Percentiles rank a stretch among this genome's conserved stretches.
Evolutionary conservation across 2,888 invertebrate genomes (phyloP).

Genomic region (Ochropleura plecta): DNA sequence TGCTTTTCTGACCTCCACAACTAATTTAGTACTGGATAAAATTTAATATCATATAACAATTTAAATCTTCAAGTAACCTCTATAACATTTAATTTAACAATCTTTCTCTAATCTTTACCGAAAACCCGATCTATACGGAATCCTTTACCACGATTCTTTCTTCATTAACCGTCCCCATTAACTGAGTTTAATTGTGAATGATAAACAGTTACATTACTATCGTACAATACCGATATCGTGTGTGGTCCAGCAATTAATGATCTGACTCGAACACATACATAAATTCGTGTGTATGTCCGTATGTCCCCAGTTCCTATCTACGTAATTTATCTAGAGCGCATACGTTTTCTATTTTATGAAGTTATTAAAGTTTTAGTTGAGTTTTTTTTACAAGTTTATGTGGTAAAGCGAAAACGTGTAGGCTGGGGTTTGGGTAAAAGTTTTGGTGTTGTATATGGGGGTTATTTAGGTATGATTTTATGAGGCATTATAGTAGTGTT

Average conservation of each 20-base stretch:
- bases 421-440: neutral
- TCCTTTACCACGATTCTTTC: slow-evolving; percentile 2
- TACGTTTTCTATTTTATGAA: slow-evolving; percentile 69
- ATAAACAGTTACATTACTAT: slow-evolving; percentile 60
- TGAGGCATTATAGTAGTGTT: neutral
- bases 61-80: neutral
- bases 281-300: slow-evolving; percentile 72
- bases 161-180: slow-evolving; percentile 54
- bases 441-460: slow-evolving; percentile 13
- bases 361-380: slow-evolving; percentile 65
- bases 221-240: slow-evolving; percentile 70
- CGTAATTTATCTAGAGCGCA: slow-evolving; percentile 74
- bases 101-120: slow-evolving; percentile 2
- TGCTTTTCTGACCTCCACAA: no score
- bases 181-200: slow-evolving; percentile 57
- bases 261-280: slow-evolving; percentile 74
- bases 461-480: slow-evolving; percentile 6
- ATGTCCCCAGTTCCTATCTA: slow-evolving; percentile 66
- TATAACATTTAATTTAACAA: slow-evolving; percentile 20
- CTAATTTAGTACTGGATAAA: no score
- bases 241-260: slow-evolving; percentile 88
- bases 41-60: neutral
- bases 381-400: slow-evolving; percentile 33
- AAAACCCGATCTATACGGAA: slow-evolving; percentile 2
- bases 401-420: slow-evolving; percentile 28